These are phyloP conservation scores for Electrophaes corylata DNA, from an alignment of 2,888 invertebrate species.

Conservation along the genomic window DNA sequence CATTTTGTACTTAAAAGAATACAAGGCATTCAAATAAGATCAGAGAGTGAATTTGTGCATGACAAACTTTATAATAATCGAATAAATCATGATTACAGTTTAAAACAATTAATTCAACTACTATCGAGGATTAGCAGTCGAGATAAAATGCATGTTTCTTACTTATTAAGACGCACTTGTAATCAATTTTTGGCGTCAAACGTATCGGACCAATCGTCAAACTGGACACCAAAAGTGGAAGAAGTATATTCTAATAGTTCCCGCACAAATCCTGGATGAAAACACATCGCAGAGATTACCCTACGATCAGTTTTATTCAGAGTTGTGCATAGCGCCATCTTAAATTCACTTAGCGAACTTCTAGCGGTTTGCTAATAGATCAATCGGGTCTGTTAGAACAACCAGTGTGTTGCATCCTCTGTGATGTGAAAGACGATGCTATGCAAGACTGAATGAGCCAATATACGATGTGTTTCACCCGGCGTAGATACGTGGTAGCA, in stretches of 20 bases:
- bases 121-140: constrained; percentile 1
- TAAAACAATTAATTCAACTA: constrained; percentile 20
- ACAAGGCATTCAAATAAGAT: constrained; percentile 65
- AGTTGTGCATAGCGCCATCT: constrained; percentile 15
- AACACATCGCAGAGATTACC: constrained; percentile 7
- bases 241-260: constrained; percentile 3
- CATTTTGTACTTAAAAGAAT: constrained; percentile 70
- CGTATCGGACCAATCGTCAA: not conserved
- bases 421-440: not conserved
- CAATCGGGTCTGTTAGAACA: not conserved
- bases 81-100: constrained; percentile 25
- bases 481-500: not conserved
- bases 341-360: not conserved
- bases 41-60: constrained; percentile 67
- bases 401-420: not conserved
- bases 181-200: constrained; percentile 2
- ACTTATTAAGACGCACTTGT: constrained; percentile 3
- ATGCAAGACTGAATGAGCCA: constrained; percentile 2
- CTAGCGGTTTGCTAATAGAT: not conserved
- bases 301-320: constrained; percentile 1
- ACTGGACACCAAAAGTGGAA: not conserved
- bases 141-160: constrained; percentile 11
- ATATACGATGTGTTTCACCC: not conserved
- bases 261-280: constrained; percentile 3
- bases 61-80: constrained; percentile 43